phyloP scores from a whole-genome alignment of 2,888 invertebrate genomes.

The Pyrrhia umbra region DNA sequence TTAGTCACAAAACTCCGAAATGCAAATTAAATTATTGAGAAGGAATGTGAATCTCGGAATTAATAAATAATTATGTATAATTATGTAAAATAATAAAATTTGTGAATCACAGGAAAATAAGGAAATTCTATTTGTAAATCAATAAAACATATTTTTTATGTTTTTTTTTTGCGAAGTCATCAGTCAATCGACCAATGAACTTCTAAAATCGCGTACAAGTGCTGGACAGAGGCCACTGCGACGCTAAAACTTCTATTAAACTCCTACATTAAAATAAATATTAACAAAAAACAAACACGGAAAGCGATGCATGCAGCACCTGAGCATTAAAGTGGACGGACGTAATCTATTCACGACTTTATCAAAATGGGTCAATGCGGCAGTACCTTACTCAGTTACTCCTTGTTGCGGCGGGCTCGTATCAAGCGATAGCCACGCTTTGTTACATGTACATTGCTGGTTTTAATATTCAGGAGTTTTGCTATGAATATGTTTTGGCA shows the following conservation, averaged over 20 bases:
- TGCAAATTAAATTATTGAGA: conserved; percentile 41
- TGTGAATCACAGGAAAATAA: no score
- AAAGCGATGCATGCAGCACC: conserved; percentile 69
- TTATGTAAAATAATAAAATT: no score
- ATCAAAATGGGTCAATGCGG: conserved; percentile 89
- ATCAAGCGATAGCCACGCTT: conserved; percentile 70
- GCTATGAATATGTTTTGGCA: not conserved
- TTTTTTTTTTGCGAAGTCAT: no score
- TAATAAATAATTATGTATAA: conserved; percentile 25
- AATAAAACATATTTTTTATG: no score
- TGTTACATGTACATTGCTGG: conserved; percentile 71
- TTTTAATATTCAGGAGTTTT: conserved; percentile 45
- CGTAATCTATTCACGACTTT: conserved; percentile 85
- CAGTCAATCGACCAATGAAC: conserved; percentile 2
- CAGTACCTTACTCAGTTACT: conserved; percentile 71
- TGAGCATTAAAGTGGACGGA: conserved; percentile 76
- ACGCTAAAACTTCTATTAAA: conserved; percentile 27
- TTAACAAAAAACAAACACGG: conserved; percentile 54
- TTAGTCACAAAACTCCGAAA: conserved; percentile 49
- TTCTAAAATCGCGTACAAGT: conserved; percentile 1
- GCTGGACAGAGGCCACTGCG: conserved; percentile 5
- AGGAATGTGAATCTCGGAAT: conserved; percentile 44
- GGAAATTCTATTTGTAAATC: no score
- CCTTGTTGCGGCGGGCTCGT: conserved; percentile 75
- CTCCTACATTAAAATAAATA: conserved; percentile 41